Base-by-base conservation (phyloP, 1,140 invertebrate species). In the Lordiphosa stackelbergi region DNA sequence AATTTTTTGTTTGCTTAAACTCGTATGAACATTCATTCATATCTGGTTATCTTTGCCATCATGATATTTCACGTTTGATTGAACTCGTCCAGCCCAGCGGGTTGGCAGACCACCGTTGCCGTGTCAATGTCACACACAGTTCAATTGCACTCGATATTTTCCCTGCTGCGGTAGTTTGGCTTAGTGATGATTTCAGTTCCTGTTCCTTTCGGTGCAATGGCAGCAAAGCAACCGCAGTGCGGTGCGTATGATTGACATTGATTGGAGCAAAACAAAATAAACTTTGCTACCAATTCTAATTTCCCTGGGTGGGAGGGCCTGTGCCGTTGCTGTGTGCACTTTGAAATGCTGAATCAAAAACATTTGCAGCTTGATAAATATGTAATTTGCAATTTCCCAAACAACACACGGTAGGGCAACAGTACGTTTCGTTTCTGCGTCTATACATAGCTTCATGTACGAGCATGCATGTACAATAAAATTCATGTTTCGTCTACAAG, bases 281-380 rank as follows among this genome's bases (percentile, higher is more conserved):
- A 52, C 56, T 49, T 11, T 53, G 48, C 37, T 42, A 34, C 31
- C 31, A 19, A 4, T 12, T 13, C 42, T 2, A 7, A 5, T 9
- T 8, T 16, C 9, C 46, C 19, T 46, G 31, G 9, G 8, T 37
- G 24, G 5, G 9, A 43, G 40, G 22, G n/a, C 16, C 4, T 43
- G 60, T 61, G 38, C 34, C 38, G 28, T 43, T 43, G 22, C 62
- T 22, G 38, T 51, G 34, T 69, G 56, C 64, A 59, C 55, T 68
- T 47, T 53, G 8, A 34, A 48, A 45, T 66, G 59, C 63, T 47
- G 53, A 68, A 68, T 66, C 63, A 57, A 65, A 68, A 66, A 58
- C 64, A 63, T 66, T 66, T 57, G 53, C 64, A 58, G 64, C 63
- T 68, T 69, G 45, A 69, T 69, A 55, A 69, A 69, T 69, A 69